Evolutionary conservation across 2,888 invertebrate genomes (phyloP).

Genomic region (Dynastes grantii): DNA sequence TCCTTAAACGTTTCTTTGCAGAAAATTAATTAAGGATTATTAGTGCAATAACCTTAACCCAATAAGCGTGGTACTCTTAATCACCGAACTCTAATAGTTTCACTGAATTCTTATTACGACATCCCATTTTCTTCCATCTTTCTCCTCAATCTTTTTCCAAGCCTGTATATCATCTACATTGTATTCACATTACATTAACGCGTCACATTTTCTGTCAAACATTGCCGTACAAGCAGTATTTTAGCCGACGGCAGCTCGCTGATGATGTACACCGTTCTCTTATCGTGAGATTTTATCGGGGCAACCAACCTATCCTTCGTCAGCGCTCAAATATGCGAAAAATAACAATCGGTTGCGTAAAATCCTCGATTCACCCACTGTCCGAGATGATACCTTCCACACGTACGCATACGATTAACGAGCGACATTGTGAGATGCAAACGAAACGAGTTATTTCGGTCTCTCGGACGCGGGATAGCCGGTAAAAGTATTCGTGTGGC

Average conservation of each 20-base stretch:
- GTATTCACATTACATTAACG: not conserved
- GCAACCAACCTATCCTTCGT: not conserved
- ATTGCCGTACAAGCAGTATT: not conserved
- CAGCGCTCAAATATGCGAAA: slow-evolving; percentile 16
- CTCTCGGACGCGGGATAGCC: too few relatives aligned
- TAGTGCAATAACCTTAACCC: too few relatives aligned
- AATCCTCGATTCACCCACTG: not conserved
- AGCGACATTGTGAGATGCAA: not conserved
- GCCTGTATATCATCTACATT: not conserved
- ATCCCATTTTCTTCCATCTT: too few relatives aligned
- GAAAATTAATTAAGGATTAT: too few relatives aligned
- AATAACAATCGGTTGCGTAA: slow-evolving; percentile 28
- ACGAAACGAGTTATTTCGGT: too few relatives aligned
- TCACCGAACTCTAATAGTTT: too few relatives aligned
- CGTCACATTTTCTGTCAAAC: slow-evolving; percentile 4
- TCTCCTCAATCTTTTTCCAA: too few relatives aligned
- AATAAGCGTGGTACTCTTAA: too few relatives aligned
- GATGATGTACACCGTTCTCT: not conserved
- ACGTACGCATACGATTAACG: slow-evolving; percentile 1
- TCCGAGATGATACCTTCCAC: too few relatives aligned
- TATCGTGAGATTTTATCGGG: slow-evolving; percentile 21
- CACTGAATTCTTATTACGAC: too few relatives aligned
- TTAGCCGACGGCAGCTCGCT: not conserved
- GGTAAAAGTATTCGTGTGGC: not conserved
- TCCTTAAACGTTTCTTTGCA: too few relatives aligned